Evolutionary conservation across 2,797 vertebrate genomes (phyloP), one percentile per base, ranked within the genome.

Genomic region (Cryptoprocta ferox): DNA sequence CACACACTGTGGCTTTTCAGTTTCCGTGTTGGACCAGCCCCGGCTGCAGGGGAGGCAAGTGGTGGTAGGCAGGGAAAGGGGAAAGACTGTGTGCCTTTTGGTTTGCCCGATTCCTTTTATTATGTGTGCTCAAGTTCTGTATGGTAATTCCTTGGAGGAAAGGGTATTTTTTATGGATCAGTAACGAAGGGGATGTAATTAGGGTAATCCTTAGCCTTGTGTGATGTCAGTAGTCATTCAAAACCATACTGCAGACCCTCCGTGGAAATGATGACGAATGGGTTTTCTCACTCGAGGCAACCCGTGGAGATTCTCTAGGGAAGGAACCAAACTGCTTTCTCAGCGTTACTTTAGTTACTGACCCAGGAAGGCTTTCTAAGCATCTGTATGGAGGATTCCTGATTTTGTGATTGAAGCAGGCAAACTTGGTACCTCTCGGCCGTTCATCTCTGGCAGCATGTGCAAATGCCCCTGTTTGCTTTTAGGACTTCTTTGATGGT

Each of bases 21-120:
- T 39, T 12, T 73, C 63, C 75, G 6, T 53, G 61, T 61, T 19
- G 5, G 15, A 24, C 5, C 68, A 24, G 63, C 5, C 18, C 12
- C 0, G 32, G 5, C 6, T 59, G 12, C 65, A 28, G 37, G 59
- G 35, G 85, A 18, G 26, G 32, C 90, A 81, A 2, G 13, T 79
- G 37, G 59, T 59, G n/a, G 28, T 91, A 3, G 83, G 48, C 30
- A 59, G 50, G 39, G 42, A 68, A 5, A 21, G 12, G 68, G 32
- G 89, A 16, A 66, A 94, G 76, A 80, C 6, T 32, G 2, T 89
- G 30, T 78, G 21, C 91, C 91, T 89, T 90, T 96, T n/a, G 53
- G 21, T 82, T 81, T 89, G 28, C 32, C 30, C 32, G 89, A 16
- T 71, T 93, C 14, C 42, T 94, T 66, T 82, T 61, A 80, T 65